These are phyloP conservation scores for Limosa lapponica DNA, from an alignment of 2,797 vertebrate species.

Conservation along the genomic window DNA sequence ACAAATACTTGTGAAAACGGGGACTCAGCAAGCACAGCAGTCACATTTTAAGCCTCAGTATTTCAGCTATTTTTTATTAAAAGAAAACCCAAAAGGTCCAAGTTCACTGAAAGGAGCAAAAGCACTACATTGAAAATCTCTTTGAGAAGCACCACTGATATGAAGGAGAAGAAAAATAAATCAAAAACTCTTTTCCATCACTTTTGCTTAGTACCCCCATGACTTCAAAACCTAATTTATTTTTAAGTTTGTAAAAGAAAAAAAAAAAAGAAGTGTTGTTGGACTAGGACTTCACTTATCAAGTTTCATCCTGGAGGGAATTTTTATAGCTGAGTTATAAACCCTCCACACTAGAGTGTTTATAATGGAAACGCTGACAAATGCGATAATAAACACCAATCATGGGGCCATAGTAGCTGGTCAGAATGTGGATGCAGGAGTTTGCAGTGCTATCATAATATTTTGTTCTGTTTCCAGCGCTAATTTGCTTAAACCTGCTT, in stretches of 20 bases:
- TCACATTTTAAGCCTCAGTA: not conserved
- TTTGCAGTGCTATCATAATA: constrained; percentile 37
- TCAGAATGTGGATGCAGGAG: constrained; percentile 31
- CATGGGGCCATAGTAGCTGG: constrained; percentile 25
- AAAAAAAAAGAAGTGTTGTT: not conserved
- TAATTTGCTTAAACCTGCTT: constrained; percentile 62
- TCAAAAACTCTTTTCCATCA: not conserved
- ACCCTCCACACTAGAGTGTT: constrained; percentile 38
- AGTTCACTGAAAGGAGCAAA: not conserved
- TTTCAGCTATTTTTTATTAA: not conserved
- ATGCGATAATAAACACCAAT: constrained; percentile 63
- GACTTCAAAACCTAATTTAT: constrained; percentile 28
- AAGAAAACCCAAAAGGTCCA: not conserved
- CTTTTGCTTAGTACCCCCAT: not conserved
- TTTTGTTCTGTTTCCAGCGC: constrained; percentile 58
- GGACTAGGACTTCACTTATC: constrained; percentile 18
- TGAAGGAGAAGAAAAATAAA: constrained; percentile 8
- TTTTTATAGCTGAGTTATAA: constrained; percentile 64
- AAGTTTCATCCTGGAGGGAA: constrained; percentile 47
- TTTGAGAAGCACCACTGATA: not conserved
- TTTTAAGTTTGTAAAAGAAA: constrained; percentile 25
- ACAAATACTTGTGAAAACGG: not conserved
- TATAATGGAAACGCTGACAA: constrained; percentile 65
- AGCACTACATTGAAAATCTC: not conserved
- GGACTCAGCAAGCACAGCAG: not conserved